Evolutionary conservation across 1,140 invertebrate genomes (phyloP), one percentile per base, ranked within the genome.

Genomic region (Drosophila sechellia): DNA sequence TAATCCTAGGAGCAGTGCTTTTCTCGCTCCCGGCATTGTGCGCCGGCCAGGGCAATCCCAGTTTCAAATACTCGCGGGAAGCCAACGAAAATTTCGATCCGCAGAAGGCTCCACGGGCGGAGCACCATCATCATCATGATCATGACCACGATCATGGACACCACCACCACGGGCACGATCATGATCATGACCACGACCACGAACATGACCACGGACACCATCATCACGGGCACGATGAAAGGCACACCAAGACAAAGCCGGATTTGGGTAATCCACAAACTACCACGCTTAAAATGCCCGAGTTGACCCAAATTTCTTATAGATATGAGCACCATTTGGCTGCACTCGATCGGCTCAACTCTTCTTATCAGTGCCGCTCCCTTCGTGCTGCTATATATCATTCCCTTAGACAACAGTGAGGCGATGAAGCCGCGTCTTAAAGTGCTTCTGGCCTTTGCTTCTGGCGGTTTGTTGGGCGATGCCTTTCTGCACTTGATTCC

Each of bases 401-500:
- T 99, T 79, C 98, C 98, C 0, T 93, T 99, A 50, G 96, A 98
- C 84, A 98, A 98, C 77, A 96, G 95, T 35, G 95, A 95, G 50
- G 95, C 97, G 86, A 95, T 96, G 83, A 95, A 98, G 90, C 95
- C 96, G 0, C 92, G 98, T 22, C 92, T 97, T 13, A 96, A 96
- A 89, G 93, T 96, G 8, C 93, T 99, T 54, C 93, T 99, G 37
- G 98, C 97, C 89, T 99, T 99, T 93, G 98, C 98, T 6, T 98
- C 99, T 8, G 98, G 98, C 11, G 97, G 98, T 53, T 93, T 99
- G 15, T 93, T 99, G 8, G 98, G 98, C 3, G 98, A 99, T 93
- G 98, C 99, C 0, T 99, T 99, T 92, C 93, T 99, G 0, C 98
- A 99, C 93, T 93, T 99, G 15, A 94, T 99, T 57, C 98, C 98